These are phyloP conservation scores for Pionites leucogaster DNA, from an alignment of 2,113 vertebrate genomes.

Conservation along the genomic window DNA sequence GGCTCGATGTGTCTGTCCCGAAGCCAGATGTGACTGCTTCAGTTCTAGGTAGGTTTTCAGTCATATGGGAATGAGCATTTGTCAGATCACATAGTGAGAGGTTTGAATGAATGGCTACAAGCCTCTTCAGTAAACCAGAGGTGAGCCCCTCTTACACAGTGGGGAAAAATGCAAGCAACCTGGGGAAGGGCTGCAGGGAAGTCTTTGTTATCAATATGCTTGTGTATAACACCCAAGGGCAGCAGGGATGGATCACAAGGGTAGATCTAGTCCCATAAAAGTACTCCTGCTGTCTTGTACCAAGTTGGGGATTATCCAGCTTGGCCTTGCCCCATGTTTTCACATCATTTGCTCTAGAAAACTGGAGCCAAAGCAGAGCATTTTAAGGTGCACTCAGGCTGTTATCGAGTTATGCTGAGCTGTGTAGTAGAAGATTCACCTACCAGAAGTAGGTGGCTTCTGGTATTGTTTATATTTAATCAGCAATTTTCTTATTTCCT, in stretches of 20 bases:
- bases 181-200: background rate
- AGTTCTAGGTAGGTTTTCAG: background rate
- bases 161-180: background rate
- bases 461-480: constrained; percentile 12
- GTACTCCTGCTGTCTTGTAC: background rate
- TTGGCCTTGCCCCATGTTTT: background rate
- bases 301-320: background rate
- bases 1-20: background rate
- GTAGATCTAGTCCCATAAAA: background rate
- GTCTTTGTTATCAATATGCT: background rate
- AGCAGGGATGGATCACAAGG: background rate
- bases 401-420: background rate
- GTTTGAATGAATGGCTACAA: background rate
- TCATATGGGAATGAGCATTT: background rate
- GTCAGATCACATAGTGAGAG: background rate
- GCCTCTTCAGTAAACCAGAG: background rate
- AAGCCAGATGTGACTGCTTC: background rate
- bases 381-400: background rate
- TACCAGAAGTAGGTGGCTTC: background rate
- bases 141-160: background rate
- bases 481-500: background rate
- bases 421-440: background rate
- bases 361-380: background rate
- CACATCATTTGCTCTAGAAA: background rate
- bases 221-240: rapidly evolving